Conservation (phyloP, 1,140 invertebrate genomes). For the Pogonomyrmex barbatus region DNA sequence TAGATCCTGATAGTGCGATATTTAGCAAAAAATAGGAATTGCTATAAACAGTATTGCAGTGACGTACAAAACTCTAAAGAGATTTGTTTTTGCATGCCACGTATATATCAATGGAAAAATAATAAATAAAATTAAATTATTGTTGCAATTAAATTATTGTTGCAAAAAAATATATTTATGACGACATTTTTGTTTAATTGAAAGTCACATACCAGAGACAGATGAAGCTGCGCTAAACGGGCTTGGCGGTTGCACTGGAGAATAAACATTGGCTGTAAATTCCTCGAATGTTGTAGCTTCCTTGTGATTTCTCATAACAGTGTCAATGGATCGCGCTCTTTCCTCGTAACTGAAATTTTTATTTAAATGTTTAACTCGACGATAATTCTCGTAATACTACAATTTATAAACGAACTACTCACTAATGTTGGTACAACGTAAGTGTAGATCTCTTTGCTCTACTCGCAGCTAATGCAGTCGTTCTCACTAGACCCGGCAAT, state of each 20-base stretch:
- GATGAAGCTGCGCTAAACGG: slow-evolving; percentile 85
- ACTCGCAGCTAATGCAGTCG: slow-evolving; percentile 96
- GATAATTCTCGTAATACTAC: not conserved
- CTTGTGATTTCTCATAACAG: slow-evolving; percentile 95
- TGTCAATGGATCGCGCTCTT: slow-evolving; percentile 94
- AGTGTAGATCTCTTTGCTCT: slow-evolving; percentile 95
- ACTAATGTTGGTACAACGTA: slow-evolving; percentile 97
- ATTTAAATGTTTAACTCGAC: slow-evolving; percentile 58
- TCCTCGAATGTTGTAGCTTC: slow-evolving; percentile 96
- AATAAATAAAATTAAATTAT: slow-evolving; percentile 27
- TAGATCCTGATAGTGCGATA: slow-evolving; percentile 81
- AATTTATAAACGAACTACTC: slow-evolving; percentile 79
- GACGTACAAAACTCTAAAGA: slow-evolving; percentile 9
- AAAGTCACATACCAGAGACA: slow-evolving; percentile 79
- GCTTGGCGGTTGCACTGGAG: slow-evolving; percentile 89
- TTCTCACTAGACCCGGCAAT: slow-evolving; percentile 95
- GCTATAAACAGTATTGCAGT: not conserved
- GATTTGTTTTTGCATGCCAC: not conserved
- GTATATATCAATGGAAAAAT: not conserved
- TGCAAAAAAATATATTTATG: slow-evolving; percentile 25
- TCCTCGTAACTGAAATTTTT: slow-evolving; percentile 93
- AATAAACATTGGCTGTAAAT: slow-evolving; percentile 94
- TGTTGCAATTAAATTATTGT: slow-evolving; percentile 47
- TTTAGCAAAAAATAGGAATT: slow-evolving; percentile 51
- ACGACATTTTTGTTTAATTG: slow-evolving; percentile 17